Conservation (phyloP, 2,888 invertebrate species). For the Chrysina gloriosa region DNA sequence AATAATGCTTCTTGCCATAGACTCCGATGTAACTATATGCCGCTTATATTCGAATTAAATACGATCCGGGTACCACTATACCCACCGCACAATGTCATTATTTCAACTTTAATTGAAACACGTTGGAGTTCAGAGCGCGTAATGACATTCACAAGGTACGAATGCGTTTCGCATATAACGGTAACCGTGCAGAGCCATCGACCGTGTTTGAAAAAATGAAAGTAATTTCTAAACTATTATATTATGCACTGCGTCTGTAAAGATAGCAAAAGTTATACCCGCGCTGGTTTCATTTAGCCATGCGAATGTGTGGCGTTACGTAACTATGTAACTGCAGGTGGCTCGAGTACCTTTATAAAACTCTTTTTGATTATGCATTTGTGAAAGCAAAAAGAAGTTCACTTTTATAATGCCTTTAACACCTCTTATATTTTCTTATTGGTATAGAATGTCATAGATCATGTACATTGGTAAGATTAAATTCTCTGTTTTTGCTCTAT, state of each 20-base stretch:
- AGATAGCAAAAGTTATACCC: constrained; percentile 32
- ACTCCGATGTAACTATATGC: background rate
- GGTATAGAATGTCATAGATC: no score
- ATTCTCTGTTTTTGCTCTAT: no score
- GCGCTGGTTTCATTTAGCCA: no score
- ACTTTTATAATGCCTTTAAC: background rate
- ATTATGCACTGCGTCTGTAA: constrained; percentile 23
- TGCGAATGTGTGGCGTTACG: background rate
- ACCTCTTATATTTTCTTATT: no score
- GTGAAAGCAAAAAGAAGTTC: background rate
- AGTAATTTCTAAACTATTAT: constrained; percentile 32
- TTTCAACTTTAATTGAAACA: constrained; percentile 19
- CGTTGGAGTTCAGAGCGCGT: constrained; percentile 22
- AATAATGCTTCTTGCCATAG: background rate
- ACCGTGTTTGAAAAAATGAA: constrained; percentile 27
- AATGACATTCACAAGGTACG: constrained; percentile 22
- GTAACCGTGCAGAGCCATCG: constrained; percentile 16
- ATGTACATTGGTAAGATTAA: no score
- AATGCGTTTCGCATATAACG: constrained; percentile 37
- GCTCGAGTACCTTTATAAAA: background rate
- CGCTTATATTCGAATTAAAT: background rate
- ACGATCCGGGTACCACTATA: background rate
- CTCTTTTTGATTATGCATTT: background rate
- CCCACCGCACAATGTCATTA: background rate
- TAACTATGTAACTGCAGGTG: constrained; percentile 12